Evolutionary conservation across 2,797 vertebrate genomes (phyloP).

Genomic region (Microcaecilia unicolor): DNA sequence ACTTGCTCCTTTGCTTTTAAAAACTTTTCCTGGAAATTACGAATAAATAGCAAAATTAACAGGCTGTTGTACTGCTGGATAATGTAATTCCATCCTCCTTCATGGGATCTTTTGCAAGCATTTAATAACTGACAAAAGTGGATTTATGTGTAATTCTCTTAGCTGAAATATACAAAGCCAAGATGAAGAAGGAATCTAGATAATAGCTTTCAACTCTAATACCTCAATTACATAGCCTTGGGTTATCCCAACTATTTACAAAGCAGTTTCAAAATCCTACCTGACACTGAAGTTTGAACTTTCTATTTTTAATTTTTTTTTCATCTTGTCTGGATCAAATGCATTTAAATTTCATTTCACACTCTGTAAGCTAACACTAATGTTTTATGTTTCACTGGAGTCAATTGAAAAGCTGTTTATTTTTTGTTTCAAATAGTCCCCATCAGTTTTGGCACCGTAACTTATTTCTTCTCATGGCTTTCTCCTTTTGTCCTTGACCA

Average conservation of each 20-base stretch:
- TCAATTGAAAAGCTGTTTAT: conserved; percentile 3
- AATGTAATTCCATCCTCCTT: conserved; percentile 17
- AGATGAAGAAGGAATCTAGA: conserved; percentile 18
- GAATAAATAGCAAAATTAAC: conserved; percentile 29
- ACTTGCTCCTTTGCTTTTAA: conserved; percentile 23
- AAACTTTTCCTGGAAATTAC: conserved; percentile 27
- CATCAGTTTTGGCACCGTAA: neutral
- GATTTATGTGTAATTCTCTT: conserved; percentile 33
- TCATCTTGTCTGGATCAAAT: conserved; percentile 13
- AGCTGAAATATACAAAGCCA: conserved; percentile 4
- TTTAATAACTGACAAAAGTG: conserved; percentile 21
- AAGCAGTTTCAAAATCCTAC: conserved; percentile 26
- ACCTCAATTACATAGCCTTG: conserved; percentile 28
- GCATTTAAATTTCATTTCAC: conserved; percentile 35
- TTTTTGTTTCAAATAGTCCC: conserved; percentile 9
- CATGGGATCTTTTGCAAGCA: conserved; percentile 24
- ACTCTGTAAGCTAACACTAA: conserved; percentile 23
- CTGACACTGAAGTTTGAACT: conserved; percentile 20
- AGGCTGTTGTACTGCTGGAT: neutral
- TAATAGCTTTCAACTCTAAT: conserved; percentile 21
- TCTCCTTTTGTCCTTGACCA: neutral
- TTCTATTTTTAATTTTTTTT: conserved; percentile 1
- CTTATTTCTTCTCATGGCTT: neutral
- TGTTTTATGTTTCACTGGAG: conserved; percentile 20
- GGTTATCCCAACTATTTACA: conserved; percentile 34